Evolutionary conservation across 2,797 vertebrate species (phyloP).

Genomic region (Sus cebifrons): DNA sequence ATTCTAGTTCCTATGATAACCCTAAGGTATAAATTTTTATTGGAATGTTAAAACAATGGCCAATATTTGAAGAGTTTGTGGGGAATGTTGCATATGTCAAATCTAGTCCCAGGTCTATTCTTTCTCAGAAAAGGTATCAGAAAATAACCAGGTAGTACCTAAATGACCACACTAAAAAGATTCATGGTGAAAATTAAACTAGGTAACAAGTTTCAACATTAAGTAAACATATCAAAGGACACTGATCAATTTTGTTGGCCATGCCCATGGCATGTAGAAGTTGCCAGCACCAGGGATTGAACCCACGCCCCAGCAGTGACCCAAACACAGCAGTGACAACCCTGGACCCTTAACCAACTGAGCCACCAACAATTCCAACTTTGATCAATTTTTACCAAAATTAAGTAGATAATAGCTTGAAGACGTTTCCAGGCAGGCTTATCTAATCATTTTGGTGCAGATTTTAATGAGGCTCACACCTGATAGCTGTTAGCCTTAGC

Average conservation of each 20-base stretch:
- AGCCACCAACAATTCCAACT: too few relatives aligned
- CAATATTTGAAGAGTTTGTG: background rate
- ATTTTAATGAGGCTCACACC: background rate
- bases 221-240: conserved; percentile 8
- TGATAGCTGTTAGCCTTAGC: background rate
- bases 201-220: background rate
- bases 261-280: too few relatives aligned
- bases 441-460: background rate
- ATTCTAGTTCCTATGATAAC: background rate
- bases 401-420: background rate
- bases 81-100: background rate
- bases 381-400: background rate
- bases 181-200: background rate
- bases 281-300: too few relatives aligned
- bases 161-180: background rate
- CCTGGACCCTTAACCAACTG: too few relatives aligned
- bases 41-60: background rate
- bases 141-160: background rate
- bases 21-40: background rate
- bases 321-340: too few relatives aligned
- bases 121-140: background rate
- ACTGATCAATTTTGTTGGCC: background rate
- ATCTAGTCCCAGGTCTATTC: background rate
- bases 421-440: background rate
- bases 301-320: too few relatives aligned